A percentile compares a stretch with the other conserved stretches of the same genome.
phyloP scores from a whole-genome alignment of 2,888 invertebrate species.

The Lasioglossum zephyrum region DNA sequence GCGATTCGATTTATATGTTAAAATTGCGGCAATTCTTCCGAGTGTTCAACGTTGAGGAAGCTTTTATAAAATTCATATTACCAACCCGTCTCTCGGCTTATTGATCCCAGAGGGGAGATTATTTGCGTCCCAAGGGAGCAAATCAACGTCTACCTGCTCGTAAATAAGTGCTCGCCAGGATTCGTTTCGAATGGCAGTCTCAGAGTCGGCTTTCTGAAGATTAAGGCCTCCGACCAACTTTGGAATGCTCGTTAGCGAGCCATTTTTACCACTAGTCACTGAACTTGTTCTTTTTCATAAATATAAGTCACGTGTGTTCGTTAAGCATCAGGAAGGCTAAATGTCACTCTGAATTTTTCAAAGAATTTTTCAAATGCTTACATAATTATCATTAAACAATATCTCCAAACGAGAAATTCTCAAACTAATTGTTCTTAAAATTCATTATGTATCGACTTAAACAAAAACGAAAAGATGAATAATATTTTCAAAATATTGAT shows the following conservation, averaged over 20 bases:
- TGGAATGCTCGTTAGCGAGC: conserved; percentile 24
- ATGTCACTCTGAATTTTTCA: background rate
- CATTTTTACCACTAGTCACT: background rate
- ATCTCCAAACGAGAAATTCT: background rate
- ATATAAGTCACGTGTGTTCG: background rate
- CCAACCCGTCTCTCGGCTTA: conserved; percentile 20
- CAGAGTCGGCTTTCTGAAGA: conserved; percentile 32
- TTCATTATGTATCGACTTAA: background rate
- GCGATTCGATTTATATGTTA: background rate
- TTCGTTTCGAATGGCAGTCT: conserved; percentile 43
- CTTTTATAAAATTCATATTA: background rate
- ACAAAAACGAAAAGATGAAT: background rate
- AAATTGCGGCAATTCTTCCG: background rate
- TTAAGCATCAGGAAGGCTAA: background rate
- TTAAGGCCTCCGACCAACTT: conserved; percentile 50
- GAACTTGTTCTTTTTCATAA: background rate
- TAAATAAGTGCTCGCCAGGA: conserved; percentile 34
- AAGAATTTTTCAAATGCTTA: background rate
- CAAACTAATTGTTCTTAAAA: background rate
- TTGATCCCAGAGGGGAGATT: conserved; percentile 36
- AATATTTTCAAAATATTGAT: background rate
- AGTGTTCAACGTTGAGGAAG: background rate
- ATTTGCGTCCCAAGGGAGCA: conserved; percentile 61
- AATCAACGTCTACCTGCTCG: conserved; percentile 43
- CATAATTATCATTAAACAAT: background rate